Conservation (phyloP, 2,888 invertebrate genomes). For the Callyntrura guangdongensis region DNA sequence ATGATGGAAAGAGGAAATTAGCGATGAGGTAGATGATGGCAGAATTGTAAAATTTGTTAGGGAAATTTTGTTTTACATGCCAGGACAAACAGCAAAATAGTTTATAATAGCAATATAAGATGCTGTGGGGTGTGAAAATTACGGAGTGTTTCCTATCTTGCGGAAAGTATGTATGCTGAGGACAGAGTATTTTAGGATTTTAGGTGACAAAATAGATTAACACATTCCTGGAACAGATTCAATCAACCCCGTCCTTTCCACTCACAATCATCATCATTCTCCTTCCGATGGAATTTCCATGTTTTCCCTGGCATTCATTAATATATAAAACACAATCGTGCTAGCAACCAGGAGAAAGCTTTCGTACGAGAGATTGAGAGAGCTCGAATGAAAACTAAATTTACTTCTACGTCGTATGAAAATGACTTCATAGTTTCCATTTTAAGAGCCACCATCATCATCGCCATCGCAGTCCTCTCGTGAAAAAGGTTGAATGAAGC, state of each 20-base stretch:
- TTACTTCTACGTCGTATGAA: no score
- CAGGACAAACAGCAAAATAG: not conserved
- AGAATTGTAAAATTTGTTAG: no score
- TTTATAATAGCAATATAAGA: no score
- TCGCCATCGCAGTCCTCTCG: no score
- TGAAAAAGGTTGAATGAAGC: not conserved
- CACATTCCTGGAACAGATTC: conserved; percentile 51
- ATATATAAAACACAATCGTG: not conserved
- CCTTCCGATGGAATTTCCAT: conserved; percentile 11
- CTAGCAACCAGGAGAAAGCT: no score
- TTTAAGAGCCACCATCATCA: no score
- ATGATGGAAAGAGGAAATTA: no score
- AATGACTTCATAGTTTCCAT: no score
- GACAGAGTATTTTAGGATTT: conserved; percentile 8
- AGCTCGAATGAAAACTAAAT: not conserved
- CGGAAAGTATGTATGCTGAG: not conserved
- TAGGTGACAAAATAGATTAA: no score
- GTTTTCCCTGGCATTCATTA: conserved; percentile 14
- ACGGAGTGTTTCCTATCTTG: not conserved
- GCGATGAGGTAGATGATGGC: no score
- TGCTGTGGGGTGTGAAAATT: not conserved
- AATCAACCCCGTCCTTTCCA: conserved; percentile 44
- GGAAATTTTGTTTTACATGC: no score
- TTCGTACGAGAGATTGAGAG: not conserved
- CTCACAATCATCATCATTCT: conserved; percentile 25